These are phyloP conservation scores for Salarias fasciatus DNA, from an alignment of 2,797 vertebrate species.

Conservation along the genomic window DNA sequence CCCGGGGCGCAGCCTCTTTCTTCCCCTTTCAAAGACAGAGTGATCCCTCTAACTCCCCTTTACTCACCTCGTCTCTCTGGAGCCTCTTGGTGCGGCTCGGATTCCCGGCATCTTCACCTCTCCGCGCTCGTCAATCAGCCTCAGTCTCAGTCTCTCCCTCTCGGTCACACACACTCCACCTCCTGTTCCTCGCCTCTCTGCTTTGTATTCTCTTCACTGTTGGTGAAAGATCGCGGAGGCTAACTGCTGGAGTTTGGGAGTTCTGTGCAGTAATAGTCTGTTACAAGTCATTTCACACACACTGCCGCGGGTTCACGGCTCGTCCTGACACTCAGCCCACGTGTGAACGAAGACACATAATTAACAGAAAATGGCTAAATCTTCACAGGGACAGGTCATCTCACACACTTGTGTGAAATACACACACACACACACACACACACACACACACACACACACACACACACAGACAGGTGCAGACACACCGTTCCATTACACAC, in stretches of 20 bases:
- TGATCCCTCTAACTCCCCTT: conserved; percentile 19
- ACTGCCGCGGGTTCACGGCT: conserved; percentile 35
- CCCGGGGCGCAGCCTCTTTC: conserved; percentile 3
- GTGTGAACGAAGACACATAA: conserved; percentile 44
- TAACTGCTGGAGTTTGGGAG: conserved; percentile 42
- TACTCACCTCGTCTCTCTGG: conserved; percentile 27
- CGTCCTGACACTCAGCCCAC: conserved; percentile 31
- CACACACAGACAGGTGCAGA: background rate
- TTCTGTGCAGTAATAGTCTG: conserved; percentile 55
- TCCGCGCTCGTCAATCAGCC: conserved; percentile 46
- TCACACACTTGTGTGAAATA: conserved; percentile 5
- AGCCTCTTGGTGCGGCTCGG: conserved; percentile 30
- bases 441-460: too few species aligned
- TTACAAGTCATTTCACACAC: conserved; percentile 54
- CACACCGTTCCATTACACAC: too few species aligned
- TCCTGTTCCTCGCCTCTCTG: conserved; percentile 16
- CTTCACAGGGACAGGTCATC: conserved; percentile 13
- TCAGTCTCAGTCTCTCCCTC: conserved; percentile 2
- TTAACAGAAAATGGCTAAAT: conserved; percentile 53
- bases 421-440: background rate
- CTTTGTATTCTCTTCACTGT: conserved; percentile 33
- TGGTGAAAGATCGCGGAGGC: conserved; percentile 34
- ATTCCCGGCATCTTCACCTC: conserved; percentile 28
- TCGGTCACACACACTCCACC: background rate
- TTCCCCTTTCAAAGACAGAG: conserved; percentile 18